Evolutionary conservation across 2,113 vertebrate genomes (phyloP).

Genomic region (Tragelaphus scriptus): DNA sequence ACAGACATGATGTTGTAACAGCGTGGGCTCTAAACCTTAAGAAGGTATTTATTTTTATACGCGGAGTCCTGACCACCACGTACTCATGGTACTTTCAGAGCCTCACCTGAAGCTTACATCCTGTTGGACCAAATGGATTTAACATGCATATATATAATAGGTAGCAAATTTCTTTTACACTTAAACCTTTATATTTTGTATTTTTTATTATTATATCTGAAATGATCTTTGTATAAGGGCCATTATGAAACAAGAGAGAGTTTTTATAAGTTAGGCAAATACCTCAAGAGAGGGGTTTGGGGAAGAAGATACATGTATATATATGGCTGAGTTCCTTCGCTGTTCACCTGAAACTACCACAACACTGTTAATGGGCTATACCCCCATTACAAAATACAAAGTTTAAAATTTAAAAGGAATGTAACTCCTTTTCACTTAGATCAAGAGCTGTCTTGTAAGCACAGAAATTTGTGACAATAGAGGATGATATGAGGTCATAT

Average conservation of each 20-base stretch:
- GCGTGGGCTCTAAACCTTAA: not conserved
- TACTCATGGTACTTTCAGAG: not conserved
- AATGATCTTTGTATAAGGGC: not conserved
- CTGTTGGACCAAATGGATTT: not conserved
- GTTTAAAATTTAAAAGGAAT: not conserved
- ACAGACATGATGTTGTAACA: not conserved
- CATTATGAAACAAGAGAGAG: not conserved
- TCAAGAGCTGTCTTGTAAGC: not conserved
- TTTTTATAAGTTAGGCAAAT: not conserved
- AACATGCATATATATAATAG: not conserved
- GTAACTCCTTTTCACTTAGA: not conserved
- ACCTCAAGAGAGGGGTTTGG: not conserved
- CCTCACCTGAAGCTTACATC: not conserved
- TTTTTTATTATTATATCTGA: not conserved
- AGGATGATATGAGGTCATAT: not conserved
- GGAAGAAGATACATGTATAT: not conserved
- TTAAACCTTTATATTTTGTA: not conserved
- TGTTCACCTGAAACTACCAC: not conserved
- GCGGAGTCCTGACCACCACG: not conserved
- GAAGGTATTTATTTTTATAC: not conserved
- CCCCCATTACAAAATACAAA: not conserved
- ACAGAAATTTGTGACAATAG: not conserved
- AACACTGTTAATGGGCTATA: not conserved
- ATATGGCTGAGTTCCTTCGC: not conserved
- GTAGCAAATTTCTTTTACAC: not conserved